Evolutionary conservation across 2,797 vertebrate genomes (phyloP).

Genomic region (Enteromius afrohamiltoni): DNA sequence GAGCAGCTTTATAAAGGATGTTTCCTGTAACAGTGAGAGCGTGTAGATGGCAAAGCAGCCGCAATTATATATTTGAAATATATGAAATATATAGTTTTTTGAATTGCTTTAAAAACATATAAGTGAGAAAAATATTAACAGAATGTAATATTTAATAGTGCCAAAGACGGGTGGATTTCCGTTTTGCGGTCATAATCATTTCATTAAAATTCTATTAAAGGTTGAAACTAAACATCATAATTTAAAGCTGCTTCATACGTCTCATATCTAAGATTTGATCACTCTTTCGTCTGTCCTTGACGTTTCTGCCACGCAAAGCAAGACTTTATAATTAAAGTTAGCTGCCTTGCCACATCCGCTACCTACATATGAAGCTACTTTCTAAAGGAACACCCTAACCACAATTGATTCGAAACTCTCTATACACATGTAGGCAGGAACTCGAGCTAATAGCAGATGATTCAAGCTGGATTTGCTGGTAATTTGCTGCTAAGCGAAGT

Average conservation of each 20-base stretch:
- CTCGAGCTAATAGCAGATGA: not conserved
- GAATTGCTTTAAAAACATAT: not conserved
- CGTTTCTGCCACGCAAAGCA: not conserved
- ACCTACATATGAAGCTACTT: not conserved
- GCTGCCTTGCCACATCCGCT: not conserved
- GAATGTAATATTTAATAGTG: not conserved
- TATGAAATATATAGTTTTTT: not conserved
- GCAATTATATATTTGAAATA: constrained; percentile 24
- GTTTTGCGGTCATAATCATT: constrained; percentile 4
- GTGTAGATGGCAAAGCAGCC: constrained; percentile 60
- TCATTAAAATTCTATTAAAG: not conserved
- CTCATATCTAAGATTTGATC: constrained; percentile 18
- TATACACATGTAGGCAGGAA: not conserved
- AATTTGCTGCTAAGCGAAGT: not conserved
- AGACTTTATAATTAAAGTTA: not conserved
- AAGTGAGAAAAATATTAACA: not conserved
- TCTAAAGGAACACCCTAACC: not conserved
- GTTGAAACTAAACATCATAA: not conserved
- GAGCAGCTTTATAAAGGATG: constrained; percentile 67
- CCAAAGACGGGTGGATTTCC: not conserved
- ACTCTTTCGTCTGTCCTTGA: not conserved
- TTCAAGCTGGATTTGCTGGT: not conserved
- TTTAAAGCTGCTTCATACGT: constrained; percentile 6
- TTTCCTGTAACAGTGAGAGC: constrained; percentile 63
- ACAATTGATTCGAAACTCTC: not conserved